Conservation (phyloP, 2,113 vertebrate species). For the Galemys pyrenaicus region DNA sequence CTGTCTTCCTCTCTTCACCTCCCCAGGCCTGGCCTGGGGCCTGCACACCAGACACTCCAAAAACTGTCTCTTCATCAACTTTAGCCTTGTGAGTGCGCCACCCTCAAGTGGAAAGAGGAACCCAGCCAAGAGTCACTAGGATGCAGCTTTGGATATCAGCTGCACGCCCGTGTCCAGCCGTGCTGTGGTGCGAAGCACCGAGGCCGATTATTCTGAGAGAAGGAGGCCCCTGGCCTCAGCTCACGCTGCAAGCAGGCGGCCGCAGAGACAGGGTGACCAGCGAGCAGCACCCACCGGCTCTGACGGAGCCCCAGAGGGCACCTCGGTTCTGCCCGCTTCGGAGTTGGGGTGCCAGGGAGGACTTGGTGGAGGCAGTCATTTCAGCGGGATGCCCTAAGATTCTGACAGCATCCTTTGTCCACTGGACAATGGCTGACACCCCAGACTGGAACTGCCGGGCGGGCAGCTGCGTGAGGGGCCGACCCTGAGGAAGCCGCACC, state of each 20-base stretch:
- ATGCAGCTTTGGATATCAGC: neutral
- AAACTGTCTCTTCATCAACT: slow-evolving; percentile 40
- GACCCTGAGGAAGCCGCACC: neutral
- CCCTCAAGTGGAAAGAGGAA: slow-evolving; percentile 41
- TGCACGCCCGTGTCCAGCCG: no score
- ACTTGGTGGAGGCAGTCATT: neutral
- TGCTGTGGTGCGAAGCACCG: neutral
- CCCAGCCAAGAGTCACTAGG: neutral
- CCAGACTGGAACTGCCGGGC: neutral
- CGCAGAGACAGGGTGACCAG: neutral
- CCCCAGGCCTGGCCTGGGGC: neutral
- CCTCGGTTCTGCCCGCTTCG: neutral
- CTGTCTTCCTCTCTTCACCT: neutral
- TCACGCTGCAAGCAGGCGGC: neutral
- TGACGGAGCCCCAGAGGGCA: neutral
- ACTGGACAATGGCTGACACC: neutral
- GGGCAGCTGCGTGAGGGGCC: neutral
- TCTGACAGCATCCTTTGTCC: neutral
- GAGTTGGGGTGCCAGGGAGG: neutral
- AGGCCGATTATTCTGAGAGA: neutral
- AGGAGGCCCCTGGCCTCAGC: neutral
- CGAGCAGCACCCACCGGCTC: neutral
- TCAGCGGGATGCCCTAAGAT: neutral
- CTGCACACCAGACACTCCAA: neutral
- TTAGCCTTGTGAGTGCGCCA: slow-evolving; percentile 22